Evolutionary conservation across 2,888 invertebrate species (phyloP).

Genomic region (Agrotis clavis): DNA sequence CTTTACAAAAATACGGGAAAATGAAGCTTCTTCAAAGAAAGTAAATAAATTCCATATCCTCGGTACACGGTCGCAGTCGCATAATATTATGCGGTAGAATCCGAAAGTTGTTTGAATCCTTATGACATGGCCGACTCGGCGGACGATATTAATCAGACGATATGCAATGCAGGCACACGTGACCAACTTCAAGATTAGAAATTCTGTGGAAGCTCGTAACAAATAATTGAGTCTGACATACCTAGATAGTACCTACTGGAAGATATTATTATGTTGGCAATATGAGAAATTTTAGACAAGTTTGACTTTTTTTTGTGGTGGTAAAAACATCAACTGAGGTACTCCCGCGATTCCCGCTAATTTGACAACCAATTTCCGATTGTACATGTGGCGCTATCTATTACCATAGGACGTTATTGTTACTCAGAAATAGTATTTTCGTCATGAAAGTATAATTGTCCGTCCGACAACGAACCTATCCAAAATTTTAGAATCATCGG

Average conservation of each 20-base stretch:
- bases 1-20: background rate
- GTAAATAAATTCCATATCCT: constrained; percentile 44
- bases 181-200: constrained; percentile 76
- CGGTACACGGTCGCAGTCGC: constrained; percentile 26
- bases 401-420: too few relatives aligned
- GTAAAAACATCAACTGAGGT: too few relatives aligned
- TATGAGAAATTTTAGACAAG: background rate
- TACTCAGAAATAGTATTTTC: too few relatives aligned
- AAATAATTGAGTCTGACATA: constrained; percentile 82
- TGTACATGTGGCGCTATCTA: too few relatives aligned
- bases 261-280: background rate
- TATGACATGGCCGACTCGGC: constrained; percentile 70
- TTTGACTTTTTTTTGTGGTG: too few relatives aligned
- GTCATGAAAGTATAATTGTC: too few relatives aligned
- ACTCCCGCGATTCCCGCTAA: too few relatives aligned
- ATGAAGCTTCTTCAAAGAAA: constrained; percentile 9
- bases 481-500: too few relatives aligned
- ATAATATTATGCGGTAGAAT: constrained; percentile 70
- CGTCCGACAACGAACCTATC: too few relatives aligned
- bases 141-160: constrained; percentile 87
- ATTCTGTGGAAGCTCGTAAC: constrained; percentile 77
- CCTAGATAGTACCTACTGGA: background rate
- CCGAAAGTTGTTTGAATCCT: constrained; percentile 83
- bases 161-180: constrained; percentile 83
- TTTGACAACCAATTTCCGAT: too few relatives aligned